These are phyloP conservation scores for Leptonema lineaticorne DNA, from an alignment of 1,140 invertebrate species.

Conservation along the genomic window DNA sequence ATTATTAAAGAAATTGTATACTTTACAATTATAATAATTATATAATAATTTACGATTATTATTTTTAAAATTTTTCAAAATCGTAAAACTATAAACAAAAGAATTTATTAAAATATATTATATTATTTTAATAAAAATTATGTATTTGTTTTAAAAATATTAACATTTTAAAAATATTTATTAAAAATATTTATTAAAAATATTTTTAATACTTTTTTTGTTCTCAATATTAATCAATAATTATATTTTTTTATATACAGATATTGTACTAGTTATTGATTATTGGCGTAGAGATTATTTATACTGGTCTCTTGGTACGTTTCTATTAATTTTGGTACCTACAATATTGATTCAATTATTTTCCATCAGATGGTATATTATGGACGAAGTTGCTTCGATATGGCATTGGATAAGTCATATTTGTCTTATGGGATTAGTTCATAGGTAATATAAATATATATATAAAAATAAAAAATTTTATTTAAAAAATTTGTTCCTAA, in stretches of 20 bases:
- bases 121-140: neutral
- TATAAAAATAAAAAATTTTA: conserved; percentile 7
- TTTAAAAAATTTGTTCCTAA: neutral
- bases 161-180: no score
- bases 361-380: conserved; percentile 53
- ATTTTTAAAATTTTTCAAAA: no score
- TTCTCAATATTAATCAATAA: neutral
- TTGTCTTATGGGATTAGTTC: conserved; percentile 49
- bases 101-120: neutral
- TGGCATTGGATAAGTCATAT: conserved; percentile 49
- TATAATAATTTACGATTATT: no score
- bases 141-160: no score
- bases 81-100: no score
- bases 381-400: conserved; percentile 44
- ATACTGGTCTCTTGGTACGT: conserved; percentile 50
- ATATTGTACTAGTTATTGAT: conserved; percentile 45
- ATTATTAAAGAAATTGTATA: no score
- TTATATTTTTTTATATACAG: conserved; percentile 20
- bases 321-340: conserved; percentile 50
- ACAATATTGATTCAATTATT: conserved; percentile 51
- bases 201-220: neutral
- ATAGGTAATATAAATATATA: conserved; percentile 47
- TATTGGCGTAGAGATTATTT: conserved; percentile 49
- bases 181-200: no score
- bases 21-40: no score